phyloP scores from a whole-genome alignment of 1,140 invertebrate genomes.

The Danaus melanippus region DNA sequence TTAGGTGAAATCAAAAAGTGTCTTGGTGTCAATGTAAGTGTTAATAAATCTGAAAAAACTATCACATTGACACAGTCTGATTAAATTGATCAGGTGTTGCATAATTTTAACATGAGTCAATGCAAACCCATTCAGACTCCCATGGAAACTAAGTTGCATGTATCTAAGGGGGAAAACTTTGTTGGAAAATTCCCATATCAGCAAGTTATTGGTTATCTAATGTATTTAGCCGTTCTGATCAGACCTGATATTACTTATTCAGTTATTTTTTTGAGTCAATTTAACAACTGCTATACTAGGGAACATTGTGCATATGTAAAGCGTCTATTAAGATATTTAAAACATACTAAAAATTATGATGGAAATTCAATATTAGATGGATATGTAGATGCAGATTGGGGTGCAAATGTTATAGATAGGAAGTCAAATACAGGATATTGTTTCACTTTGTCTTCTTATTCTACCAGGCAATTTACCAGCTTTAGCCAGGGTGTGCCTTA shows the following conservation, averaged over 20 bases:
- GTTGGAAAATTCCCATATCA: conserved; percentile 8
- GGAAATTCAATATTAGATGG: conserved; percentile 4
- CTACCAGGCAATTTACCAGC: too few species aligned
- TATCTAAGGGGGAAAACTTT: background rate
- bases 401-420: conserved; percentile 4
- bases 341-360: conserved; percentile 5
- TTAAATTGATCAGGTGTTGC: conserved; percentile 17
- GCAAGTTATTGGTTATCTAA: conserved; percentile 3
- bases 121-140: conserved; percentile 19
- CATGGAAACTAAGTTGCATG: conserved; percentile 14
- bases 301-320: conserved; percentile 5
- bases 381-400: conserved; percentile 9
- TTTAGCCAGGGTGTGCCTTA: too few species aligned
- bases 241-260: conserved; percentile 9
- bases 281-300: conserved; percentile 7
- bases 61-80: conserved; percentile 11
- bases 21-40: too few species aligned
- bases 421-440: conserved; percentile 1
- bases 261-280: conserved; percentile 9
- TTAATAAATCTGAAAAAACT: conserved; percentile 17
- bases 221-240: conserved; percentile 6
- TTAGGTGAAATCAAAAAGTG: conserved; percentile 17
- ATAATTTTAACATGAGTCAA: conserved; percentile 18
- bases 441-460: conserved; percentile 8
- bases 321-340: conserved; percentile 6